Base-by-base conservation (phyloP, 2,797 vertebrate genomes). In the Ispidina picta region DNA sequence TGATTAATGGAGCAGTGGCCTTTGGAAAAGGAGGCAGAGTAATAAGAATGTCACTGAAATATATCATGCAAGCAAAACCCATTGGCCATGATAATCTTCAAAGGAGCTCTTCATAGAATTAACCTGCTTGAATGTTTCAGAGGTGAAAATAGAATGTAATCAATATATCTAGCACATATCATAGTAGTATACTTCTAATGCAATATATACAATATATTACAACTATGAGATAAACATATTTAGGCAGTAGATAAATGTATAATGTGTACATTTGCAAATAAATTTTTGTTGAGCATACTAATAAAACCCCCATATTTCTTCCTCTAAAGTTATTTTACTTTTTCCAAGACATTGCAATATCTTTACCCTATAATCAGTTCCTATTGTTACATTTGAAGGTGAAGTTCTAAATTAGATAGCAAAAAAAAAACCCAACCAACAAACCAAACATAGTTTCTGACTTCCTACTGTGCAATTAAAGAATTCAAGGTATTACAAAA, bases 401-500 rank as follows among this genome's bases (percentile, higher is more conserved):
- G 22, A 88, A 81, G 5, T 80, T 59, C 70, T 79, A 74, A 79
- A 83, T 95, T 79, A 68, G 70, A 88, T 58, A 92, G 29, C 6
- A 90, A 91, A 89, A 73, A 92, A 77, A 52, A 35, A 29, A 23
- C 16, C 5, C 16, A 49, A 26, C 15, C 37, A 39, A 39, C 37
- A 39, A 39, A 15, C 37, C 37, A 39, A 39, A 26, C 19, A 80
- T 54, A 2, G 6, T 92, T 90, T 83, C 68, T 94, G 79, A 48
- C 37, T 81, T 93, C 58, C 25, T 80, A 59, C 21, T 28, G 52
- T 84, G 80, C 62, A 91, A 59, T 77, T 94, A 95, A 95, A 93
- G 52, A 68, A 88, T 82, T 86, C 75, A 75, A 58, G 59, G 43
- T 46, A 88, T 73, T 77, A 91, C 23, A 28, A 88, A 94, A 95